Evolutionary conservation across 2,797 vertebrate species (phyloP).

Genomic region (Acanthis flammea): DNA sequence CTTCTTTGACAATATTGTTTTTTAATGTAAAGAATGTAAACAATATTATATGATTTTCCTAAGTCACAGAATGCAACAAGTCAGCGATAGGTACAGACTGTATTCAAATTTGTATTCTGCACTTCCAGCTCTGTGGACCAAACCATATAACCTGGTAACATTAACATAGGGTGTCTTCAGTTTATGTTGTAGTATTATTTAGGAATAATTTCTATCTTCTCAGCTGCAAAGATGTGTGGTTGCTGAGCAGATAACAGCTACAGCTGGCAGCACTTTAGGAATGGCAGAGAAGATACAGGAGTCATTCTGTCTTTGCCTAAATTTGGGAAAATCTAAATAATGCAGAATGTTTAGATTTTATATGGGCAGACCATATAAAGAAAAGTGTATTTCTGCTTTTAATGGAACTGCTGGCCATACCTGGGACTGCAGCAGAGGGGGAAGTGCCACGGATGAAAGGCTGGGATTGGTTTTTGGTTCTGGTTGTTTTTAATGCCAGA

Average conservation of each 20-base stretch:
- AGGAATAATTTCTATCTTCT: background rate
- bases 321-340: background rate
- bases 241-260: background rate
- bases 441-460: rapidly evolving
- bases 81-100: background rate
- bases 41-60: background rate
- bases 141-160: background rate
- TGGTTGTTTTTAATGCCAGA: background rate
- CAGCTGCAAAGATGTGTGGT: background rate
- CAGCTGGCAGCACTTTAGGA: background rate
- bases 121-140: background rate
- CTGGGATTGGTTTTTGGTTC: background rate
- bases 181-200: background rate
- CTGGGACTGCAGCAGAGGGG: background rate
- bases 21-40: background rate
- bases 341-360: background rate
- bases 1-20: background rate
- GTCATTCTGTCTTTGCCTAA: background rate
- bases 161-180: background rate
- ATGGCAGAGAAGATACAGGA: background rate
- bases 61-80: background rate
- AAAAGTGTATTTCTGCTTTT: background rate
- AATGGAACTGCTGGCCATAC: background rate
- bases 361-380: background rate
- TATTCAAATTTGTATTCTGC: background rate